These are phyloP conservation scores for Muscicapa comitata DNA, from an alignment of 2,797 vertebrate species.

Conservation along the genomic window DNA sequence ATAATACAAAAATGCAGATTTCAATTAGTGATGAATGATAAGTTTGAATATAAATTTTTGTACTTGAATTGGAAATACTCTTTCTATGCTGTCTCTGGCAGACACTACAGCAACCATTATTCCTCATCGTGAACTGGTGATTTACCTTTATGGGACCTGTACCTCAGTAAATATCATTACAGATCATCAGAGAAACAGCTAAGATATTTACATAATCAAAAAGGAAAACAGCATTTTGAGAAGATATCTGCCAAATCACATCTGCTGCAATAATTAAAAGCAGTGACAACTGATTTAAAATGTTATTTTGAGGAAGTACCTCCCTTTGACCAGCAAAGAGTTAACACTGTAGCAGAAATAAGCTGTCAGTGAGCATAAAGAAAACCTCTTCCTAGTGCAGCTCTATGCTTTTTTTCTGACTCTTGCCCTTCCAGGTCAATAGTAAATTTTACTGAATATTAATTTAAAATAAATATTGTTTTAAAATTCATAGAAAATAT, in stretches of 20 bases:
- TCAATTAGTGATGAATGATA: neutral
- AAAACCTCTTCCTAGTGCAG: neutral
- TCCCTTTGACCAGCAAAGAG: neutral
- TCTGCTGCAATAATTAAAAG: neutral
- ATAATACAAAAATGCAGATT: neutral
- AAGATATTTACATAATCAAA: neutral
- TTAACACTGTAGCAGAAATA: slow-evolving; percentile 19
- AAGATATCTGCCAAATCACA: neutral
- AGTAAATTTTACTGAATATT: slow-evolving; percentile 9
- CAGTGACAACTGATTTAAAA: neutral
- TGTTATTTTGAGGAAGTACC: neutral
- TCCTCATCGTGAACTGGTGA: neutral
- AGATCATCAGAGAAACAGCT: neutral
- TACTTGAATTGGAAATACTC: neutral
- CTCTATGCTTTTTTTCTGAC: slow-evolving; percentile 7
- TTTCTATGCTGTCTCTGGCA: neutral
- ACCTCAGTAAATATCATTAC: neutral
- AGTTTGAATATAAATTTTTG: neutral
- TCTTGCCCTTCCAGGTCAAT: neutral
- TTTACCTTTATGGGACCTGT: neutral
- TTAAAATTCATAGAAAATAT: neutral
- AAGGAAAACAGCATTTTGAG: neutral
- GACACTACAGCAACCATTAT: neutral
- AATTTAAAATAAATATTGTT: neutral
- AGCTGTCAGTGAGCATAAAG: neutral